Evolutionary conservation across 2,113 vertebrate genomes (phyloP), one percentile per base, ranked within the genome.

Genomic region (Serilophus lunatus): DNA sequence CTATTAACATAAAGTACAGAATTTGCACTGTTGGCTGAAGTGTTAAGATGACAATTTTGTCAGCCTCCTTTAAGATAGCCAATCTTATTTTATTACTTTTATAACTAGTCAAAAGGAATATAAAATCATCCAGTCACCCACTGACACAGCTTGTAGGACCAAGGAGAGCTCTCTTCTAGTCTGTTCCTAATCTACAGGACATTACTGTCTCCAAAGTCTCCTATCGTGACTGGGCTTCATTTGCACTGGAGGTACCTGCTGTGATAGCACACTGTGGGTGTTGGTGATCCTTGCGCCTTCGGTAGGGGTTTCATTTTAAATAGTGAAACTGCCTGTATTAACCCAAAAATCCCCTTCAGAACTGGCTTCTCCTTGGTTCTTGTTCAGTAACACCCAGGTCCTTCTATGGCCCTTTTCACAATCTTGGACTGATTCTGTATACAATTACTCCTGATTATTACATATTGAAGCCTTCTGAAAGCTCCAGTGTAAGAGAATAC

Each of bases 281-380:
- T 17, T 77, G 22, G 17, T 45, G 81, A 66, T 24, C 53, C 63
- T 60, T 0, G 1, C 44, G 57, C 28, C 28, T 57, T 87, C 80
- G 64, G 12, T 25, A 63, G 16, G 5, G 17, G 23, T 74, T 75
- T 65, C 6, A 57, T 74, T 88, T 85, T 75, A 71, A 79, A 28
- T 2, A 42, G 18, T n/a, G 26, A 65, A 53, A 69, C 28, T 24
- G 4, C 65, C 28, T 24, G 4, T 14, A 29, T 24, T 75, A 64
- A 69, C 69, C 35, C 66, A 40, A 86, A 94, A 82, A 94, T 61
- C 64, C 12, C 36, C 56, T 36, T 87, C 54, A 53, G 29, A 82
- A 68, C 16, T n/a, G 45, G 8, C 36, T 69, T 71, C n/a, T 68
- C 44, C 18, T 18, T n/a, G 25, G 29, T 31, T 88, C 25, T 63